Percentiles rank a stretch among this genome's conserved stretches.
phyloP scores from a whole-genome alignment of 1,140 invertebrate genomes.

The Calephelis virginiensis region DNA sequence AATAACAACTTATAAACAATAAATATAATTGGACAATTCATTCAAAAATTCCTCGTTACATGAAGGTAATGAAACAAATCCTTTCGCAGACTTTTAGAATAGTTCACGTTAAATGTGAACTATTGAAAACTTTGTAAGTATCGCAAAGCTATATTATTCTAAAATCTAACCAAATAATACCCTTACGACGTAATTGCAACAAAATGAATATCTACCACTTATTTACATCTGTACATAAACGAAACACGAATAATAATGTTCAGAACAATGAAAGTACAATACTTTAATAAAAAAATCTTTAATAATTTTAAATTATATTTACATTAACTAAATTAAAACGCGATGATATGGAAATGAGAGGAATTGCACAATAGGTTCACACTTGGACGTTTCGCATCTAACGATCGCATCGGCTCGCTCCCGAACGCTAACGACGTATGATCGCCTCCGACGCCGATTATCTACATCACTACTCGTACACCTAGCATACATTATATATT shows the following conservation, averaged over 20 bases:
- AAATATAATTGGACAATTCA: slow-evolving; percentile 74
- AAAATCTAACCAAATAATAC: slow-evolving; percentile 37
- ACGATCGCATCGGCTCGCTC: slow-evolving; percentile 20
- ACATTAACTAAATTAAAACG: slow-evolving; percentile 70
- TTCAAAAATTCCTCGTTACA: slow-evolving; percentile 63
- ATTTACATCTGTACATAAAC: slow-evolving; percentile 77
- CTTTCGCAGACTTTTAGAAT: slow-evolving; percentile 28
- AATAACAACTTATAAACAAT: slow-evolving; percentile 73
- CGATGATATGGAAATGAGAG: slow-evolving; percentile 72
- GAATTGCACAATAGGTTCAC: slow-evolving; percentile 73
- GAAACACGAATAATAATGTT: slow-evolving; percentile 66
- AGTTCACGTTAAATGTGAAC: slow-evolving; percentile 4
- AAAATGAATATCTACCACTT: slow-evolving; percentile 71
- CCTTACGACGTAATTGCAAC: slow-evolving; percentile 50
- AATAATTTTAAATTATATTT: slow-evolving; percentile 75
- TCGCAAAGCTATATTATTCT: slow-evolving; percentile 28
- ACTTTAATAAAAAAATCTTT: slow-evolving; percentile 56
- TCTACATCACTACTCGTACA: background rate
- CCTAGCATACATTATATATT: slow-evolving; percentile 12
- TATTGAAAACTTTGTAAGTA: slow-evolving; percentile 13
- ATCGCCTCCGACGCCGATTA: background rate
- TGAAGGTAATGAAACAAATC: slow-evolving; percentile 40
- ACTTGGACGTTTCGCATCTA: slow-evolving; percentile 60
- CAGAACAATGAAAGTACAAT: slow-evolving; percentile 67
- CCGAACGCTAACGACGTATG: no score